Evolutionary conservation across 2,888 invertebrate species (phyloP), one percentile per base, ranked within the genome.

Genomic region (Electrophaes corylata): DNA sequence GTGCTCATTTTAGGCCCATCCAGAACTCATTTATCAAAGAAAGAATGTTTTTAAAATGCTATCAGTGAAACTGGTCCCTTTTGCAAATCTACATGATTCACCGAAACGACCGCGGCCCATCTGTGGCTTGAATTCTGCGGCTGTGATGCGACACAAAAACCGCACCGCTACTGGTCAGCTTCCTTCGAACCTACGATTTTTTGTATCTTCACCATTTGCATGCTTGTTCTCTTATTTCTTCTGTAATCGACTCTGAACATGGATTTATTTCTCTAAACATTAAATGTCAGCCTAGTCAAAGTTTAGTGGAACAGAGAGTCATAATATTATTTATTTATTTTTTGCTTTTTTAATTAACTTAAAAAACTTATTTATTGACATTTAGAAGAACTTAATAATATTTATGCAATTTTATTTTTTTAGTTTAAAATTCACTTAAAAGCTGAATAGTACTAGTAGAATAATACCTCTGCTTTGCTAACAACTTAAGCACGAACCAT

Each of bases 41-140:
- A 47, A 19, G 26, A 53, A 49, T 44, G 37, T 33, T 53, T 58
- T 37, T 37, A 53, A 53, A 57, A 43, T 46, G 41, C 47, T 43
- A 58, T 53, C 45, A 58, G 51, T 20, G 47, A 48, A 44, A 26
- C 29, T 37, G 39, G 52, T 31, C 18, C 31, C 26, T 29, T 44
- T 48, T 39, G 26, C 23, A 31, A 37, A 23, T 16, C 37, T 37
- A 37, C 37, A 16, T 35, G 35, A 35, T 16, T 16, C 37, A 37
- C 16, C 37, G 8, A 12, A 37, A 14, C 16, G 10, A n/a, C 16
- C 16, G 10, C 16, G 37, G 37, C 4, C 37, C 37, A 37, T 37
- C 11, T 40, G 40, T 20, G 40, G 40, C 19, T 29, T 6, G 26
- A 29, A n/a, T n/a, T n/a, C 26, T 29, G 26, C 8, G 8, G 10